Evolutionary conservation across 2,113 vertebrate species (phyloP).

Genomic region (Motacilla tschutschensis): DNA sequence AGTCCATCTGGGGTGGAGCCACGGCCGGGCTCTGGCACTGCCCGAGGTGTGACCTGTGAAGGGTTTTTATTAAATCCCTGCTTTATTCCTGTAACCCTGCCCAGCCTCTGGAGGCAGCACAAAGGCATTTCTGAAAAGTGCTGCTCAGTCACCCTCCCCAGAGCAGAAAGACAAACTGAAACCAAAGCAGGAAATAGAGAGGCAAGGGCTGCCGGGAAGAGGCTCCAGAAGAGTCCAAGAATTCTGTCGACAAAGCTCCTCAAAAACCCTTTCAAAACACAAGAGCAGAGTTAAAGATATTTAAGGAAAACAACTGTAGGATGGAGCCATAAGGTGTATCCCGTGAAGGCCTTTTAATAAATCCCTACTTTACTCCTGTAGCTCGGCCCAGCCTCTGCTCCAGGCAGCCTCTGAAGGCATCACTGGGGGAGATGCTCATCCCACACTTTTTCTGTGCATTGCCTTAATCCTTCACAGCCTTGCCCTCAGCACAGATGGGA

Average conservation of each 20-base stretch:
- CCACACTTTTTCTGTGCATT: not conserved
- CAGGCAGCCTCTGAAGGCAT: not conserved
- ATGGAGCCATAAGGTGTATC: not conserved
- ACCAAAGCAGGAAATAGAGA: not conserved
- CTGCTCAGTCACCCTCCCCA: not conserved
- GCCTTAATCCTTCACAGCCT: not conserved
- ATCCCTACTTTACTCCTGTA: not conserved
- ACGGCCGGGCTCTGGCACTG: not conserved
- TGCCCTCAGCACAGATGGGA: not conserved
- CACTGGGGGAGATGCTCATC: not conserved
- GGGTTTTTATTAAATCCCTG: not conserved
- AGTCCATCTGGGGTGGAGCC: not conserved
- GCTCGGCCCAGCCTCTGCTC: not conserved
- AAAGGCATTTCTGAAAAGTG: not conserved
- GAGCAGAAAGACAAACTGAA: conserved; percentile 8
- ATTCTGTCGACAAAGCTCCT: not conserved
- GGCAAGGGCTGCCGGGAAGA: not conserved
- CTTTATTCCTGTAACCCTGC: not conserved
- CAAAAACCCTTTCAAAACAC: conserved; percentile 40
- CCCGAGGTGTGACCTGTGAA: not conserved
- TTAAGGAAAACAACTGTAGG: conserved; percentile 23
- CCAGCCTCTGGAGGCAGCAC: too few species aligned
- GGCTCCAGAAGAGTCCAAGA: not conserved
- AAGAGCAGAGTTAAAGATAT: conserved; percentile 20
- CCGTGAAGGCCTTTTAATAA: not conserved